Evolutionary conservation across 30 jellyfish, hydroid and myxozoan species (phyloP).

Genomic region (Hydractinia symbiolongicarpus): DNA sequence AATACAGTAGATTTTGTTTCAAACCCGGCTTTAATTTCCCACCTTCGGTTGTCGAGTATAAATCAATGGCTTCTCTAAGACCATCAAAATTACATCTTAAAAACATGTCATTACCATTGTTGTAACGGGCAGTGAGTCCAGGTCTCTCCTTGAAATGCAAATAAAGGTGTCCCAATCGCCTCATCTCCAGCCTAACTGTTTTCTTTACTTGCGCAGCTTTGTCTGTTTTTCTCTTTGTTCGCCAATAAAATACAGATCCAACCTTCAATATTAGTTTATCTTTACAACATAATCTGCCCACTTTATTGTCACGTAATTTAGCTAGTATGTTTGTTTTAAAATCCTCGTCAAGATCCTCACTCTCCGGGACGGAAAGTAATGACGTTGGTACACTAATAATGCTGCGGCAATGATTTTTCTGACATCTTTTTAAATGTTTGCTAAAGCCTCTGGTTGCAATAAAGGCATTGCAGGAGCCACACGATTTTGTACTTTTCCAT

Average conservation of each 20-base stretch:
- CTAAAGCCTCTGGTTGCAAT: conserved; percentile 3
- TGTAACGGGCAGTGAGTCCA: not conserved
- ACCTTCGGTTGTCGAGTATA: not conserved
- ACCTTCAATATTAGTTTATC: not conserved
- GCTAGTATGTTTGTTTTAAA: conserved; percentile 1
- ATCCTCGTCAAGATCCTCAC: conserved; percentile 7
- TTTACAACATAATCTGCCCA: conserved; percentile 16
- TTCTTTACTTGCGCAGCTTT: conserved; percentile 18
- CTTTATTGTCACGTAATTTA: conserved; percentile 8
- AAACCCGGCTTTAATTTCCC: conserved; percentile 19
- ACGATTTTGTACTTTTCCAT: not conserved
- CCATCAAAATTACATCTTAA: conserved; percentile 1
- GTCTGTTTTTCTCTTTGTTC: conserved; percentile 8
- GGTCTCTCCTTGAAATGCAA: not conserved
- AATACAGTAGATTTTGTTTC: conserved; percentile 16
- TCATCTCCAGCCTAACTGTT: conserved; percentile 22
- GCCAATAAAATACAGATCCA: conserved; percentile 16
- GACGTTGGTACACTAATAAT: conserved; percentile 17
- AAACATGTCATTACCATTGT: conserved; percentile 10
- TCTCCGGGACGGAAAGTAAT: conserved; percentile 6
- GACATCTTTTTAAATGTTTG: conserved; percentile 26
- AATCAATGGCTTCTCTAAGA: conserved; percentile 13
- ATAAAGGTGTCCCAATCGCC: conserved; percentile 21
- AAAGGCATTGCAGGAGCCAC: conserved; percentile 8
- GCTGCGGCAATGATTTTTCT: conserved; percentile 4